phyloP scores from a whole-genome alignment of 2,797 vertebrate species.

The Tympanoctomys barrerae region DNA sequence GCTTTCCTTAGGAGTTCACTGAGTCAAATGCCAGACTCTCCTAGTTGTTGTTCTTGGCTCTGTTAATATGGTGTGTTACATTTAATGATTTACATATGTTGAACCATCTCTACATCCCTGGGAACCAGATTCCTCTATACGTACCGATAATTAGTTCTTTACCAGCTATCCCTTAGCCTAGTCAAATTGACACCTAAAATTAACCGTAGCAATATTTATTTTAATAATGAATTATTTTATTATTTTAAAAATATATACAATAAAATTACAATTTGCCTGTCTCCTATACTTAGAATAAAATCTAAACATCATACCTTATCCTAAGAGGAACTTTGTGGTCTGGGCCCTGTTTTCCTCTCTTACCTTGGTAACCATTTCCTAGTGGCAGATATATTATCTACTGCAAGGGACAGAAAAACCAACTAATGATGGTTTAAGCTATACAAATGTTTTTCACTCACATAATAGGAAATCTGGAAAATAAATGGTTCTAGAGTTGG shows the following conservation, averaged over 20 bases:
- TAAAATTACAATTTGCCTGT: not conserved
- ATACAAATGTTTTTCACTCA: not conserved
- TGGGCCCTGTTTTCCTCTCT: not conserved
- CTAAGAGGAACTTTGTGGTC: not conserved
- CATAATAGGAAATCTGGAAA: not conserved
- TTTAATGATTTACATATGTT: not conserved
- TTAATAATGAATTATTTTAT: slow-evolving; percentile 47
- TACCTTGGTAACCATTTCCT: not conserved
- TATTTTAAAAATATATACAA: not conserved
- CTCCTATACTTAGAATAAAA: slow-evolving; percentile 49
- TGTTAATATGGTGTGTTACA: not conserved
- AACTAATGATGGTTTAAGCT: not conserved
- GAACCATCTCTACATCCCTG: not conserved
- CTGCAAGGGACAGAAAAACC: not conserved
- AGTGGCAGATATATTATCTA: not conserved
- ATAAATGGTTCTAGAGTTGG: not conserved
- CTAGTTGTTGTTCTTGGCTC: not conserved
- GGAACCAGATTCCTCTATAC: not conserved
- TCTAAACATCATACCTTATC: not conserved
- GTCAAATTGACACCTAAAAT: not conserved
- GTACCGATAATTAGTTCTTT: not conserved
- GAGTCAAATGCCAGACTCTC: not conserved
- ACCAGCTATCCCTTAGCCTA: not conserved
- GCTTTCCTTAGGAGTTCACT: not conserved
- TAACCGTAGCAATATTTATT: not conserved